A percentile compares a stretch with the other conserved stretches of the same genome.
Conservation (phyloP, 2,797 vertebrate species). For the Discoglossus pictus region DNA sequence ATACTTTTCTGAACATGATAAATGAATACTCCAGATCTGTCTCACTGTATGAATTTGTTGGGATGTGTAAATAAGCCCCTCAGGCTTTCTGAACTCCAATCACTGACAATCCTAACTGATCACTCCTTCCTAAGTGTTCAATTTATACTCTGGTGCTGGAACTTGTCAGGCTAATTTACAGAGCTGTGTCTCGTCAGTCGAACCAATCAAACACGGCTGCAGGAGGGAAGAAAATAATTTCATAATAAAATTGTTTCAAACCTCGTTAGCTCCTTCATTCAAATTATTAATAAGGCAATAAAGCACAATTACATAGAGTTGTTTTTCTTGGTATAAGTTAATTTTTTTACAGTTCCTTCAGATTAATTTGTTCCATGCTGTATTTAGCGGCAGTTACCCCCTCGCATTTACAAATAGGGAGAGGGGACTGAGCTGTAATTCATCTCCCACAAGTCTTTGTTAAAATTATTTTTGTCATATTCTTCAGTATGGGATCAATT, state of each 20-base stretch:
- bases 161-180: conserved; percentile 49
- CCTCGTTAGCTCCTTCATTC: conserved; percentile 33
- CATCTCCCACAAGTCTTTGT: not conserved
- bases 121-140: conserved; percentile 41
- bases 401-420: conserved; percentile 15
- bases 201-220: conserved; percentile 33
- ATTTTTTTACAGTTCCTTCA: conserved; percentile 13
- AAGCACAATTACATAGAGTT: conserved; percentile 33
- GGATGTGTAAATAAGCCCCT: conserved; percentile 24
- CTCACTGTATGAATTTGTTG: conserved; percentile 4
- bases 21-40: not conserved
- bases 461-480: no score
- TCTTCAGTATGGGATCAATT: no score
- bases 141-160: conserved; percentile 44
- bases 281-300: conserved; percentile 48
- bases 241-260: conserved; percentile 42
- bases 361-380: conserved; percentile 40
- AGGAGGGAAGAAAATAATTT: conserved; percentile 28
- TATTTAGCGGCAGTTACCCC: conserved; percentile 10
- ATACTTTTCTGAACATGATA: not conserved
- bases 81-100: conserved; percentile 33
- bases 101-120: conserved; percentile 38
- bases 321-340: conserved; percentile 17
- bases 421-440: not conserved
- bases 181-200: conserved; percentile 30